Evolutionary conservation across 2,888 invertebrate species (phyloP), one percentile per base, ranked within the genome.

Genomic region (Tuta absoluta): DNA sequence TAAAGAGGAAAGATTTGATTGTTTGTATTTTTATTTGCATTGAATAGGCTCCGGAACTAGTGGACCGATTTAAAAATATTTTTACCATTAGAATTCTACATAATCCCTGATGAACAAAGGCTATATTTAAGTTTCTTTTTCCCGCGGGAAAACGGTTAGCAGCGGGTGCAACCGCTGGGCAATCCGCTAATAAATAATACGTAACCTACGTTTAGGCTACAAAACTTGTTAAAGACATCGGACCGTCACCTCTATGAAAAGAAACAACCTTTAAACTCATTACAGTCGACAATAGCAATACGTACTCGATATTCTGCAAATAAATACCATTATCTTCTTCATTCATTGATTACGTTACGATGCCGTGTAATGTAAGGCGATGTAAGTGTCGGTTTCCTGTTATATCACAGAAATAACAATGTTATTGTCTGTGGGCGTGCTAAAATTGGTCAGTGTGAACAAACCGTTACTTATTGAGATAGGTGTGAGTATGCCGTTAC

Each of bases 321-420:
- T 33, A 28, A 56, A 14, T 57, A 19, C 33, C 1, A 33, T 33
- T 33, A 33, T 33, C 33, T 23, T 24, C 57, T 19, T 17, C 19
- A 21, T 45, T 23, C 59, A 41, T 41, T 38, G 33, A 24, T 60
- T 37, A 71, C 75, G 76, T 79, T 73, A 75, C 72, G 67, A 69
- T 71, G 71, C 33, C 1, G 33, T 33, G 33, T 10, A 33, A 33
- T 33, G 33, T 10, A 33, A 33, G 33, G 33, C 72, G 69, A 72
- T 81, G 72, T 77, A 74, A 79, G 67, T 70, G 37, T 38, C 57
- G 69, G 72, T 70, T 73, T 71, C 69, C 74, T 75, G 73, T 73
- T 73, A 67, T 69, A 62, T 68, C 64, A 66, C 56, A 63, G 64
- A 53, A 53, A 67, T 68, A 67, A 68, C 68, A 66, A 66, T 67